A percentile compares a stretch with the other conserved stretches of the same genome.
Evolutionary conservation across 2,113 vertebrate genomes (phyloP).

Genomic region (Catharus minimus): DNA sequence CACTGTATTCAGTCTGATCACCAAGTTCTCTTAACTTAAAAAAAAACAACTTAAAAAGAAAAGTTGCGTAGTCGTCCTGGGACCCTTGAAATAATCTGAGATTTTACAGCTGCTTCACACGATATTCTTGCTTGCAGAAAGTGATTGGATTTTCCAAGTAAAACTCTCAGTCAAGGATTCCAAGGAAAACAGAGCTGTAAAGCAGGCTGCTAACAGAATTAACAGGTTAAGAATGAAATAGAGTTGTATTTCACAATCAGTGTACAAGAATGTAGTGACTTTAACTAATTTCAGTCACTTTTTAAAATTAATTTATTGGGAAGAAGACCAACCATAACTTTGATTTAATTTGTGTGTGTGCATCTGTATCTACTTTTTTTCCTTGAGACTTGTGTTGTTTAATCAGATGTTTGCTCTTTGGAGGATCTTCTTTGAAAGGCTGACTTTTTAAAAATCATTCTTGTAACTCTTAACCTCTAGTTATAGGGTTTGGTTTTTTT

Average conservation of each 20-base stretch:
- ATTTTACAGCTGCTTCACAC: background rate
- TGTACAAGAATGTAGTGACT: background rate
- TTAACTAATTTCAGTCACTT: background rate
- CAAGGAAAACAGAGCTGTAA: background rate
- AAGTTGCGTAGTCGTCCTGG: background rate
- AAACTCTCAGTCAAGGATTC: background rate
- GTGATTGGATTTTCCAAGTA: background rate
- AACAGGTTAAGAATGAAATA: background rate
- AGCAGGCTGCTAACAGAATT: background rate
- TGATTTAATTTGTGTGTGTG: background rate
- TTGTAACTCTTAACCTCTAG: background rate
- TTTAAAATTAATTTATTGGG: background rate
- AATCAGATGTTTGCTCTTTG: background rate
- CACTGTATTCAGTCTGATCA: background rate
- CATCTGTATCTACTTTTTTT: fast-evolving
- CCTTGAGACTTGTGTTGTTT: background rate
- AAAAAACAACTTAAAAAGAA: background rate
- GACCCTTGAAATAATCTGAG: background rate
- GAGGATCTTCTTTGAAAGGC: background rate
- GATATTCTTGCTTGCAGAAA: background rate
- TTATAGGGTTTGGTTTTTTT: background rate
- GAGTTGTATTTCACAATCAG: background rate
- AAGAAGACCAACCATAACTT: background rate
- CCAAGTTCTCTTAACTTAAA: background rate
- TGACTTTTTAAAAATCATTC: background rate